Evolutionary conservation across 2,797 vertebrate genomes (phyloP), one percentile per base, ranked within the genome.

Genomic region (Scolopax rusticola): DNA sequence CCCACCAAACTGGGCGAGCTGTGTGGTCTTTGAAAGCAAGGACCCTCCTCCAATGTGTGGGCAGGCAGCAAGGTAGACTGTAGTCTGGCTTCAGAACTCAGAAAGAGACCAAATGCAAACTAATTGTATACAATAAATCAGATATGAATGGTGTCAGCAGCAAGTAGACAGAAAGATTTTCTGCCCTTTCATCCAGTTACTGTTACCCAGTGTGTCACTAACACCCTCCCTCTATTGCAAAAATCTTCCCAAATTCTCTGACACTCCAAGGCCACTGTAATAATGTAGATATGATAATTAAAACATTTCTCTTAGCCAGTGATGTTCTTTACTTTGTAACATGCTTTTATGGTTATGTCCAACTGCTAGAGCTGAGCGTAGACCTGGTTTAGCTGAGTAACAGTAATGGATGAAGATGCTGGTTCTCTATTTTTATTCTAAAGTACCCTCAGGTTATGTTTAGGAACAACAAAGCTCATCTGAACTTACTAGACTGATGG

Each of bases 101-200:
- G 63, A 90, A 14, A 79, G 38, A 89, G 7, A 60, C 14, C 20
- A 78, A 96, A 92, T 79, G 32, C 43, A 93, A 84, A 80, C 20
- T 73, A 90, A 93, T 69, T 87, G 82, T 83, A 16, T 40, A 50
- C 28, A 63, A 56, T 88, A 95, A 94, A 87, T 84, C 70, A 87
- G 43, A 75, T 80, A 69, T 91, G 60, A 94, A 79, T 80, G 50
- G 67, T 59, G 41, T 88, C 86, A 91, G 33, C 17, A 50, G 41
- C 56, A 93, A 94, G 80, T 9, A 7, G 41, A 75, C 65, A 90
- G 61, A 80, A 95, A 93, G 28, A 73, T 65, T 57, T 95, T 93
- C 51, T 94, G 41, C 27, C 60, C 36, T 91, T 86, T 83, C 38
- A 67, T 84, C 17, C 53, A 51, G 30, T 75, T 77, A 45, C 15